phyloP scores from a whole-genome alignment of 2,113 vertebrate species.

The Ivindomyrus marchei region DNA sequence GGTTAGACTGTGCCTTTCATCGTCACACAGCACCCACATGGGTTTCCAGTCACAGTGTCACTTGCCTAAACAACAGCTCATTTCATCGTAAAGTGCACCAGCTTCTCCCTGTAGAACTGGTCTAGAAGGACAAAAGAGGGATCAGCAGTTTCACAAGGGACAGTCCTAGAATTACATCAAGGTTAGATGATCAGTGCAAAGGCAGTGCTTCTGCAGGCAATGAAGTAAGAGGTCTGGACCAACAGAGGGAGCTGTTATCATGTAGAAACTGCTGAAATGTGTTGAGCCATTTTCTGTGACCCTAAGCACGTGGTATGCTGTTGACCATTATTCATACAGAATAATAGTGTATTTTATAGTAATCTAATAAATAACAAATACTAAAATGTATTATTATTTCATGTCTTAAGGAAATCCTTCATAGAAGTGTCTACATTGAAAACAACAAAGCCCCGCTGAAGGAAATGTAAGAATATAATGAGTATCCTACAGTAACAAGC shows the following conservation, averaged over 20 bases:
- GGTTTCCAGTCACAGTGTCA: too few relatives aligned
- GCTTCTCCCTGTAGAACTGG: neutral
- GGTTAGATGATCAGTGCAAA: neutral
- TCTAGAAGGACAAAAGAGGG: neutral
- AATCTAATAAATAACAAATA: neutral
- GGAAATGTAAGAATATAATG: constrained; percentile 11
- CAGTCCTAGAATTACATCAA: constrained; percentile 3
- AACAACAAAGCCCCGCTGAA: neutral
- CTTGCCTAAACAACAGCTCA: neutral
- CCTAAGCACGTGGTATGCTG: neutral
- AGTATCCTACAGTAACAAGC: neutral
- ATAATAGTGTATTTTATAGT: neutral
- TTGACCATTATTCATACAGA: neutral
- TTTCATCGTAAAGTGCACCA: neutral
- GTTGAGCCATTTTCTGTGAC: neutral
- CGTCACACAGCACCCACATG: neutral
- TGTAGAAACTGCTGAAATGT: neutral
- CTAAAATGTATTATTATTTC: neutral
- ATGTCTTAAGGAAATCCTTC: constrained; percentile 1
- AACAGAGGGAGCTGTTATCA: constrained; percentile 33
- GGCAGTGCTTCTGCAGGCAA: neutral
- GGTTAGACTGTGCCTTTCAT: neutral
- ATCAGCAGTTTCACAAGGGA: neutral
- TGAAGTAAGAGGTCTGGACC: neutral
- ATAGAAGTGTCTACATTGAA: neutral